Evolutionary conservation across 2,113 vertebrate species (phyloP).

Genomic region (Epinephelus lanceolatus): DNA sequence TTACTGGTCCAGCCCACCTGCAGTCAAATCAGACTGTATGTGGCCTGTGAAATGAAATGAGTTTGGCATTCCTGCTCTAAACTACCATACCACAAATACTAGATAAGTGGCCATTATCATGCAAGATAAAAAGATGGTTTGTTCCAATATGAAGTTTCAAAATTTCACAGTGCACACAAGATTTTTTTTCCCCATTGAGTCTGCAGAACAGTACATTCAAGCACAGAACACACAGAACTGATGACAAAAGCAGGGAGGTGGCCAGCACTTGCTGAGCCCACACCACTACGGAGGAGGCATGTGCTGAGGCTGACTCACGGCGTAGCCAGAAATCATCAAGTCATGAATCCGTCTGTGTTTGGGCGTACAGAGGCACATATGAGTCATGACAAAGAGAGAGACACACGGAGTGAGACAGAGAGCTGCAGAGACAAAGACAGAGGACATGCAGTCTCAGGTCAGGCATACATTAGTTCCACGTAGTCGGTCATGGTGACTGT

Average conservation of each 20-base stretch:
- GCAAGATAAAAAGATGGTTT: not conserved
- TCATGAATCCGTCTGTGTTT: conserved; percentile 78
- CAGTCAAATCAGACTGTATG: too few relatives aligned
- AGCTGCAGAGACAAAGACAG: conserved; percentile 35
- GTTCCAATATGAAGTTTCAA: not conserved
- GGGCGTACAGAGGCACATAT: conserved; percentile 74
- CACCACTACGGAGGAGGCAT: conserved; percentile 73
- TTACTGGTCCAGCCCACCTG: too few relatives aligned
- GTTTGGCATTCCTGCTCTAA: too few relatives aligned
- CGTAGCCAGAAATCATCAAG: conserved; percentile 73
- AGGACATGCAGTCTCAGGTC: conserved; percentile 43
- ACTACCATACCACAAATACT: too few relatives aligned
- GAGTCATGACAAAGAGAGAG: conserved; percentile 65
- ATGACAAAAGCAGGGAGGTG: conserved; percentile 67
- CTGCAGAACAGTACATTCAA: conserved; percentile 37
- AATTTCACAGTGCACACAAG: not conserved
- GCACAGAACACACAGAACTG: conserved; percentile 46
- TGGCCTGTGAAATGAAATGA: too few relatives aligned
- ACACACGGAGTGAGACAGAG: conserved; percentile 1
- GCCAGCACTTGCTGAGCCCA: conserved; percentile 70
- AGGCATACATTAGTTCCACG: conserved; percentile 49
- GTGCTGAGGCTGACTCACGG: conserved; percentile 73
- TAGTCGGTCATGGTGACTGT: conserved; percentile 29
- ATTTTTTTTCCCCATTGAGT: not conserved
- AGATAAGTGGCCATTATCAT: not conserved